Evolutionary conservation across 2,888 invertebrate species (phyloP), one percentile per base, ranked within the genome.

Genomic region (Choreutis nemorana): DNA sequence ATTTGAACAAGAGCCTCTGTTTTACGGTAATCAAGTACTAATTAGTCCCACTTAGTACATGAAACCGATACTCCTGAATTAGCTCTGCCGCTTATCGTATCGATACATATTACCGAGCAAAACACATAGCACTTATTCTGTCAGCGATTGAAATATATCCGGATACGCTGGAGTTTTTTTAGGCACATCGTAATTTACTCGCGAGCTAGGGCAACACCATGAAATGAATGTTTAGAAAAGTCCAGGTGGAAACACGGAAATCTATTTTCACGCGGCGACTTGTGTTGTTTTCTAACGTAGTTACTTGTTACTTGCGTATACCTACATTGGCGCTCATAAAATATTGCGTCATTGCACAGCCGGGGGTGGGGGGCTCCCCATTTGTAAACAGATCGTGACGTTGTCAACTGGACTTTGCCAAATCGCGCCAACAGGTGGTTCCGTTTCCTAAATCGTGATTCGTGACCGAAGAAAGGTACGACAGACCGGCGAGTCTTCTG

Each of bases 311-410:
- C n/a, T n/a, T n/a, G 64, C 40, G 36, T 60, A 52, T 48, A 50
- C 49, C 56, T 59, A n/a, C n/a, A n/a, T n/a, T n/a, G 60, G 61
- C 56, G 62, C 52, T 60, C 59, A 65, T 73, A 68, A 71, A 71
- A 48, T 53, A 48, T 72, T 71, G 67, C 77, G 77, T 78, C 77
- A 77, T 55, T 53, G 43, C 50, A 51, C 44, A 43, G 44, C 42
- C 40, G 48, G 44, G 55, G 57, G 64, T 61, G 62, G 60, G 57
- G 53, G 43, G 45, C 50, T 58, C 56, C 59, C 62, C 60, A 59
- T 68, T 66, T 65, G 77, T 78, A 78, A 77, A 78, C 77, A 78
- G 66, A 66, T 68, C 59, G 64, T 67, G 72, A 67, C 70, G 66
- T 48, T 63, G 54, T 55, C 63, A 59, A 55, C 53, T 54, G 56